phyloP scores from a whole-genome alignment of 2,113 vertebrate genomes.

The Nymphicus hollandicus region DNA sequence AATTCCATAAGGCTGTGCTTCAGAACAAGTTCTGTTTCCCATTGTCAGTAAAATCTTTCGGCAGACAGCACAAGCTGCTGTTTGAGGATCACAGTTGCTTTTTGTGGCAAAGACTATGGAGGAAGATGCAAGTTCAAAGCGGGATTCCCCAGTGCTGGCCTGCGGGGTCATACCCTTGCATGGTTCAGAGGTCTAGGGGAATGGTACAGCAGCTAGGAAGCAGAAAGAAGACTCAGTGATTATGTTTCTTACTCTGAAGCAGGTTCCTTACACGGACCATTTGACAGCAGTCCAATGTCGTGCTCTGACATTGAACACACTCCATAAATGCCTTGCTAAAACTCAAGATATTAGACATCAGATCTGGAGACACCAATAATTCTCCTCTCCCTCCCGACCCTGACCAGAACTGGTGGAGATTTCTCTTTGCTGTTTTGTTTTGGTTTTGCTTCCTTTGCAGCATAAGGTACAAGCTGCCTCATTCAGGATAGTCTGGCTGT shows the following conservation, averaged over 20 bases:
- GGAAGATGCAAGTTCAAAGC: not conserved
- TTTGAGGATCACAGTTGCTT: not conserved
- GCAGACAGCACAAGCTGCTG: fast-evolving
- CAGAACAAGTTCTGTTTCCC: not conserved
- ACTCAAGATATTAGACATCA: not conserved
- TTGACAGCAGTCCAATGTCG: not conserved
- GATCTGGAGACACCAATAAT: not conserved
- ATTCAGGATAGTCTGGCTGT: not conserved
- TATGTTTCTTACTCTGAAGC: not conserved
- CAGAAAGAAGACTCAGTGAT: not conserved
- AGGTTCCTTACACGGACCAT: not conserved
- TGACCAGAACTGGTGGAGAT: not conserved
- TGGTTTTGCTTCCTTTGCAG: not conserved
- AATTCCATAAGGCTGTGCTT: not conserved
- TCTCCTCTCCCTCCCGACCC: fast-evolving
- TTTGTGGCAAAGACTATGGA: not conserved
- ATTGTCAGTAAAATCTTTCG: not conserved
- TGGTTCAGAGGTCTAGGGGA: not conserved
- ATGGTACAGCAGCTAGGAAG: not conserved
- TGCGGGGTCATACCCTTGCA: not conserved
- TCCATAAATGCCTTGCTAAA: not conserved
- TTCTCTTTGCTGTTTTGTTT: not conserved
- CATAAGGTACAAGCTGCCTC: not conserved
- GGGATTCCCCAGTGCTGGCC: not conserved
- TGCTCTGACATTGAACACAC: not conserved